phyloP scores from a whole-genome alignment of 2,888 invertebrate genomes.

The Podotricha telesiphe region DNA sequence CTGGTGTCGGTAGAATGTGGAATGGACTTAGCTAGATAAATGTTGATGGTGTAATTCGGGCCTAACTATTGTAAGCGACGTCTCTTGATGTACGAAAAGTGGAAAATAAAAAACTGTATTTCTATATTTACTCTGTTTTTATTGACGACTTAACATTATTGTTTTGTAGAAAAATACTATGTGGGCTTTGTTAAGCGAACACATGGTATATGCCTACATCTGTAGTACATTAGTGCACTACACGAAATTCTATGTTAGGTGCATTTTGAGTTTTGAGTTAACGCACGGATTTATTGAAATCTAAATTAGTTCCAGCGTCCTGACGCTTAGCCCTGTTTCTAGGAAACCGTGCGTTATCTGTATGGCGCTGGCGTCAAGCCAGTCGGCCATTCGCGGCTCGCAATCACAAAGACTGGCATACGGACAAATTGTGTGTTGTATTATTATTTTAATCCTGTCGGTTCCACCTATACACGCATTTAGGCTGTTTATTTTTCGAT shows the following conservation, averaged over 20 bases:
- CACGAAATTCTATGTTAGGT: slow-evolving; percentile 3
- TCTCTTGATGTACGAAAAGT: too few relatives aligned
- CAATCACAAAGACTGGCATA: slow-evolving; percentile 29
- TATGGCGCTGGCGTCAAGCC: slow-evolving; percentile 29
- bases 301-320: slow-evolving; percentile 29
- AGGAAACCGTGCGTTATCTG: slow-evolving; percentile 38
- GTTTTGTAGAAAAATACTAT: too few relatives aligned
- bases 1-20: too few relatives aligned
- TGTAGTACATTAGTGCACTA: slow-evolving; percentile 2
- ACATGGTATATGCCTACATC: not conserved
- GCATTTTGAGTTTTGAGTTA: slow-evolving; percentile 33
- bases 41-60: too few relatives aligned
- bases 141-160: too few relatives aligned
- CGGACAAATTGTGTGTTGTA: slow-evolving; percentile 20
- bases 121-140: too few relatives aligned
- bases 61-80: too few relatives aligned
- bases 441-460: slow-evolving; percentile 21
- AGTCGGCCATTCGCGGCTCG: slow-evolving; percentile 26
- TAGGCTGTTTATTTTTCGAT: not conserved
- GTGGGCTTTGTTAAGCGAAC: too few relatives aligned
- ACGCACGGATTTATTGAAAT: slow-evolving; percentile 37
- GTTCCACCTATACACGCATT: slow-evolving; percentile 31
- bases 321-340: slow-evolving; percentile 36
- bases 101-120: too few relatives aligned
- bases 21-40: too few relatives aligned